Evolutionary conservation across 2,888 invertebrate species (phyloP).

Genomic region (Gari tellinella): DNA sequence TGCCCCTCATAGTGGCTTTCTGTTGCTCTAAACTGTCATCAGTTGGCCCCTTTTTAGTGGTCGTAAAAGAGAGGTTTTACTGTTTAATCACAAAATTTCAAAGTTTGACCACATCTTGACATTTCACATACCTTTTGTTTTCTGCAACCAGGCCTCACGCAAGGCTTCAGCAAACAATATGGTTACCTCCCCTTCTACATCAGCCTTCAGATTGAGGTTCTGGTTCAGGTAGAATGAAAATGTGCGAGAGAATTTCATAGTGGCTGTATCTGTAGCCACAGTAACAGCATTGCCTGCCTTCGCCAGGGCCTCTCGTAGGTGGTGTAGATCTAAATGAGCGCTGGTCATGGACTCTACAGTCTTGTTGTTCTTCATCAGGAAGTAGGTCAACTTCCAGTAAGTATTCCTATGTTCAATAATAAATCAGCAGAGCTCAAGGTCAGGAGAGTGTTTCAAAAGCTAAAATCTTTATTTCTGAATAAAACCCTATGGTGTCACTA

Average conservation of each 20-base stretch:
- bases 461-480: too few species aligned
- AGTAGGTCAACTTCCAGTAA: slow-evolving; percentile 64
- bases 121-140: slow-evolving; percentile 41
- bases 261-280: background rate
- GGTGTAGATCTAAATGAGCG: slow-evolving; percentile 31
- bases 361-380: slow-evolving; percentile 51
- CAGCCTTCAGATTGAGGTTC: slow-evolving; percentile 31
- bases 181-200: slow-evolving; percentile 17
- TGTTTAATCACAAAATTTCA: background rate
- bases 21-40: too few species aligned
- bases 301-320: slow-evolving; percentile 1
- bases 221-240: slow-evolving; percentile 60
- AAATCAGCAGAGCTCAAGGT: too few species aligned
- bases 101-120: background rate
- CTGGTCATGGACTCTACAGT: slow-evolving; percentile 61
- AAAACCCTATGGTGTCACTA: too few species aligned
- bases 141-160: slow-evolving; percentile 49
- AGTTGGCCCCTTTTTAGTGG: too few species aligned
- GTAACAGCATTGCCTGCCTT: too few species aligned
- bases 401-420: slow-evolving; percentile 45
- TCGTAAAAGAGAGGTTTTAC: too few species aligned
- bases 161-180: slow-evolving; percentile 46
- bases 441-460: too few species aligned
- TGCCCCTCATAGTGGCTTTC: too few species aligned
- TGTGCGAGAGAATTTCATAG: slow-evolving; percentile 19